Evolutionary conservation across 2,113 vertebrate genomes (phyloP).

Genomic region (Callocephalon fimbriatum): DNA sequence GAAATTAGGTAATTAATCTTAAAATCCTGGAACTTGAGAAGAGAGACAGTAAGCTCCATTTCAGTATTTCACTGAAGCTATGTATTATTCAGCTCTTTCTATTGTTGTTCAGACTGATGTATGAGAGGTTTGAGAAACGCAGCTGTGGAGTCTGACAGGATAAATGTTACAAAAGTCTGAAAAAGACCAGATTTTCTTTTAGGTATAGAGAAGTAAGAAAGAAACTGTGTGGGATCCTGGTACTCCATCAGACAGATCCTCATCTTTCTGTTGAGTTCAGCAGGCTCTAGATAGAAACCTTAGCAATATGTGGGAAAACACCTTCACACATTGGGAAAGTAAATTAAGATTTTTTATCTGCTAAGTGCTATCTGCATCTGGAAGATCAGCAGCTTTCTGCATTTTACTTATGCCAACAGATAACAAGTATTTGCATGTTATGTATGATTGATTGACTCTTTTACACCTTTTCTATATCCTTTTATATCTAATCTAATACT

Average conservation of each 20-base stretch:
- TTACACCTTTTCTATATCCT: not conserved
- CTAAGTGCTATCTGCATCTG: not conserved
- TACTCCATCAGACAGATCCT: not conserved
- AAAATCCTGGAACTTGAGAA: constrained; percentile 16
- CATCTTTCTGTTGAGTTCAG: not conserved
- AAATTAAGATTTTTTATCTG: not conserved
- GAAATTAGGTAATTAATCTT: constrained; percentile 58
- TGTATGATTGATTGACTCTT: not conserved
- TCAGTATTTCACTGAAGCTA: constrained; percentile 2
- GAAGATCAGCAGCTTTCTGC: not conserved
- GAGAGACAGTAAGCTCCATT: not conserved
- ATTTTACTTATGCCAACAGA: not conserved
- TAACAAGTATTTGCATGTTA: not conserved
- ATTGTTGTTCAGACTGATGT: not conserved
- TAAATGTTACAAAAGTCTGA: not conserved
- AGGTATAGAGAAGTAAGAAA: not conserved
- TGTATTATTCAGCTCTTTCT: constrained; percentile 3
- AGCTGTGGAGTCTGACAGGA: not conserved
- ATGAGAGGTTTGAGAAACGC: not conserved
- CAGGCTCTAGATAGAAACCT: not conserved
- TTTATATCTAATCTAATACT: not conserved
- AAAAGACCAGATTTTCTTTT: not conserved
- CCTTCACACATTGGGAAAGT: not conserved
- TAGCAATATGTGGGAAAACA: not conserved
- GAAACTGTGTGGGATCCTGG: not conserved